A percentile compares a stretch with the other conserved stretches of the same genome.
These are phyloP conservation scores for Euplagia quadripunctaria DNA, from an alignment of 2,888 invertebrate species.

Conservation along the genomic window DNA sequence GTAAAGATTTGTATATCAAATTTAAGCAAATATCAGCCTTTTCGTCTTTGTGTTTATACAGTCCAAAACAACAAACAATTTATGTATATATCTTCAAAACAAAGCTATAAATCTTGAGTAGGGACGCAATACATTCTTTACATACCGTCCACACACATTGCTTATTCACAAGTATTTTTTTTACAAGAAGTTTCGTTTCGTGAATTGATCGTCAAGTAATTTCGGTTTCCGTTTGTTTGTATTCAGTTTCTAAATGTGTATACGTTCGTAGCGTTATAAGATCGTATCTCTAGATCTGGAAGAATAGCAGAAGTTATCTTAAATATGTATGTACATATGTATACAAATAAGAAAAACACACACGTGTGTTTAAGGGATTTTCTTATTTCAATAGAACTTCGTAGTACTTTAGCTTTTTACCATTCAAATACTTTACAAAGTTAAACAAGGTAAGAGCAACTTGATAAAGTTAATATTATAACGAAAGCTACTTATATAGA, in stretches of 20 bases:
- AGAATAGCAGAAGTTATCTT: background rate
- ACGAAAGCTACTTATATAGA: background rate
- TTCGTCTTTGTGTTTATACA: background rate
- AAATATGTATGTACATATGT: background rate
- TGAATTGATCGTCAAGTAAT: constrained; percentile 6
- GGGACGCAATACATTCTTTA: constrained; percentile 20
- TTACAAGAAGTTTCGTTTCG: constrained; percentile 6
- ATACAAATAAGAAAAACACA: too few relatives aligned
- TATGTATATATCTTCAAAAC: constrained; percentile 31
- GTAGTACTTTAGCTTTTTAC: too few relatives aligned
- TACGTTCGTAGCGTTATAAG: background rate
- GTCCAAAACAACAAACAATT: constrained; percentile 17
- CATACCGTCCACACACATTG: constrained; percentile 22
- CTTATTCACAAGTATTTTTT: constrained; percentile 32
- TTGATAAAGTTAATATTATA: background rate
- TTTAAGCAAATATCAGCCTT: background rate
- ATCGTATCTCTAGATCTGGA: background rate
- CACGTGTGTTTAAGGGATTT: too few relatives aligned
- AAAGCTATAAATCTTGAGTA: constrained; percentile 38
- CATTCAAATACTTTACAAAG: too few relatives aligned
- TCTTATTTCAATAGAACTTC: too few relatives aligned
- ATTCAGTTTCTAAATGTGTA: background rate
- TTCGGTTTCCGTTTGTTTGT: background rate
- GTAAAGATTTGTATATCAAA: background rate
- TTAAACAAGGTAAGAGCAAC: background rate